Base-by-base conservation (phyloP, 2,113 vertebrate species). In the Passer domesticus region DNA sequence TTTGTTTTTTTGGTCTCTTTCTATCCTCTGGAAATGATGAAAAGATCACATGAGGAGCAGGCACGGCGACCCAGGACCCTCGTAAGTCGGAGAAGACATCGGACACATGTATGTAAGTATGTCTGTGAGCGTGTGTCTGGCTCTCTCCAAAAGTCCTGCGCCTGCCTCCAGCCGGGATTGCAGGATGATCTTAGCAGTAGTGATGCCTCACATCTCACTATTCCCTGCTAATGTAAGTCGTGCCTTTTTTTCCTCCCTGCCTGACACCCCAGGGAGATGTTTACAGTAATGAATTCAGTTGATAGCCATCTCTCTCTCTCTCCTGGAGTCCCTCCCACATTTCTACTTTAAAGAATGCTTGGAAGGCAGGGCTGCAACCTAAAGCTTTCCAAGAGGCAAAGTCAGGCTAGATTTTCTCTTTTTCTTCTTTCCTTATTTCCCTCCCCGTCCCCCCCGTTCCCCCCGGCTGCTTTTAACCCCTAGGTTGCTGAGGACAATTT, bases 251-350 rank as follows among this genome's bases (percentile, higher is more conserved):
- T 95, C 90, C 94, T 92, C 94, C 92, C 89, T 94, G 95, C 97
- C 97, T 95, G 97, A 97, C 98, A 97, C 98, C 97, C 98, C 97
- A 92, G 97, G 97, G 97, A 98, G 98, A 98, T 98, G 98, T 97
- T 98, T 98, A 98, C 98, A 97, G 98, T 98, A 98, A 98, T 98
- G 98, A 98, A 98, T 98, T 98, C 98, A 97, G 95, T 96, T 96
- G 97, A 83, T 97, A 96, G 97, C 97, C 97, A 97, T 96, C 93
- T 95, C 44, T 96, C 97, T 95, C 97, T 90, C 97, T 95, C 95
- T 86, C 88, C 73, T 46, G 59, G 95, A 98, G 97, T 96, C 97
- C 98, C 94, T 97, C 96, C 97, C 97, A 97, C 98, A 98, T 97
- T 97, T 97, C 97, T 78, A 93, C 95, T 98, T 98, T 98, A 97